phyloP scores from a whole-genome alignment of 2,888 invertebrate genomes.

The Nymphalis urticae region DNA sequence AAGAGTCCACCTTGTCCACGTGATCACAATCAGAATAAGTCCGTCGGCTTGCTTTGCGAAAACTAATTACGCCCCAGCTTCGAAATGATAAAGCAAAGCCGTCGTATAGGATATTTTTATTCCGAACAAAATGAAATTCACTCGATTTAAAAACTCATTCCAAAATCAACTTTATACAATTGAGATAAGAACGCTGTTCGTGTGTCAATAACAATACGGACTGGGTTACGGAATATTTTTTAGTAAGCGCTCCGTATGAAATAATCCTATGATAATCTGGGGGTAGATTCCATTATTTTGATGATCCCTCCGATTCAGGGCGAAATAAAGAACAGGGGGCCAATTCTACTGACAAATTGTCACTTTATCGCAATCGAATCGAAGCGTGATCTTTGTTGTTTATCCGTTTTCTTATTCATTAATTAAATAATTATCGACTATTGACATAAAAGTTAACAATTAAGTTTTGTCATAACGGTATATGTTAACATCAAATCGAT shows the following conservation, averaged over 20 bases:
- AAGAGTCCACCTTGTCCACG: background rate
- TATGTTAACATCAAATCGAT: too few species aligned
- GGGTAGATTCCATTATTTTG: constrained; percentile 79
- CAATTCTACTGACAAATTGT: too few species aligned
- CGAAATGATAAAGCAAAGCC: constrained; percentile 82
- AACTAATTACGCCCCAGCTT: constrained; percentile 78
- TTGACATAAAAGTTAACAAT: too few species aligned
- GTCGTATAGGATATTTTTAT: constrained; percentile 80
- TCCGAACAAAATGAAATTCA: constrained; percentile 78
- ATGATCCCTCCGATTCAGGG: constrained; percentile 65
- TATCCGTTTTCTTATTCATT: too few species aligned
- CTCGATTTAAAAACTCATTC: constrained; percentile 32
- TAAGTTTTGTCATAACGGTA: too few species aligned
- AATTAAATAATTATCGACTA: too few species aligned
- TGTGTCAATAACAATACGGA: background rate
- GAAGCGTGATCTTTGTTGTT: too few species aligned
- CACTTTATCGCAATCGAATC: too few species aligned
- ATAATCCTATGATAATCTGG: constrained; percentile 80
- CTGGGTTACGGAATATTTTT: constrained; percentile 58
- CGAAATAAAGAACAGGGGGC: constrained; percentile 27
- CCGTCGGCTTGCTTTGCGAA: constrained; percentile 65
- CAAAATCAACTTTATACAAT: constrained; percentile 41
- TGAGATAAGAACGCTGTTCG: constrained; percentile 29
- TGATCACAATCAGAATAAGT: constrained; percentile 56
- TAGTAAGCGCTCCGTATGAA: constrained; percentile 67